Conservation (phyloP, 2,113 vertebrate genomes). For the Cranoglanis bouderius region DNA sequence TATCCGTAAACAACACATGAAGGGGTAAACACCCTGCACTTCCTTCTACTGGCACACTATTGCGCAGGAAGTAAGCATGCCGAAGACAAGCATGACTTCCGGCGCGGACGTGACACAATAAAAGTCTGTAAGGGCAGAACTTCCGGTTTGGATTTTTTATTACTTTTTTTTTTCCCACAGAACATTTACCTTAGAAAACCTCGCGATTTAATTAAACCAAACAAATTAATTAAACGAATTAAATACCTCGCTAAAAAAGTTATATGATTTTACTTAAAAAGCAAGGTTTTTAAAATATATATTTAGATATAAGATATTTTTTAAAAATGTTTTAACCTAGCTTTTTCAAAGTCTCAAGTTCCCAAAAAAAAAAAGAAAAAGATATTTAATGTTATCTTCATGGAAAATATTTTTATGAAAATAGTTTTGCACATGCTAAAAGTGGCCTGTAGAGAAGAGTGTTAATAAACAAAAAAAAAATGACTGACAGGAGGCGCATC, state of each 20-base stretch:
- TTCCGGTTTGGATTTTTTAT: not conserved
- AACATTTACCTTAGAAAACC: not conserved
- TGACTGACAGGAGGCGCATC: too few relatives aligned
- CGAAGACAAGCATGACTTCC: not conserved
- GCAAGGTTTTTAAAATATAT: too few relatives aligned
- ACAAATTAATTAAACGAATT: not conserved
- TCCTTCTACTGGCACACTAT: not conserved
- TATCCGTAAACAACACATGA: not conserved
- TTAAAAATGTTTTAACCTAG: too few relatives aligned
- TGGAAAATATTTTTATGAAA: too few relatives aligned
- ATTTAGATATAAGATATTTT: too few relatives aligned
- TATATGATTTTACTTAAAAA: not conserved
- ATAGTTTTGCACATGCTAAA: too few relatives aligned
- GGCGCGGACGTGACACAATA: not conserved
- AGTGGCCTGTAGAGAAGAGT: too few relatives aligned
- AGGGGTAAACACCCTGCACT: not conserved
- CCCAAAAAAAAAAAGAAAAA: too few relatives aligned
- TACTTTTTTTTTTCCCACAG: not conserved
- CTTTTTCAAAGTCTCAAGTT: too few relatives aligned
- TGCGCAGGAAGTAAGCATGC: not conserved
- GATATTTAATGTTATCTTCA: too few relatives aligned
- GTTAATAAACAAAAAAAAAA: too few relatives aligned
- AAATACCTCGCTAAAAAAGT: not conserved
- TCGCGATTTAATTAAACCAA: not conserved
- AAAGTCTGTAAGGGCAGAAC: not conserved